These are phyloP conservation scores for Helleia helle DNA, from an alignment of 2,888 invertebrate genomes.

Conservation along the genomic window DNA sequence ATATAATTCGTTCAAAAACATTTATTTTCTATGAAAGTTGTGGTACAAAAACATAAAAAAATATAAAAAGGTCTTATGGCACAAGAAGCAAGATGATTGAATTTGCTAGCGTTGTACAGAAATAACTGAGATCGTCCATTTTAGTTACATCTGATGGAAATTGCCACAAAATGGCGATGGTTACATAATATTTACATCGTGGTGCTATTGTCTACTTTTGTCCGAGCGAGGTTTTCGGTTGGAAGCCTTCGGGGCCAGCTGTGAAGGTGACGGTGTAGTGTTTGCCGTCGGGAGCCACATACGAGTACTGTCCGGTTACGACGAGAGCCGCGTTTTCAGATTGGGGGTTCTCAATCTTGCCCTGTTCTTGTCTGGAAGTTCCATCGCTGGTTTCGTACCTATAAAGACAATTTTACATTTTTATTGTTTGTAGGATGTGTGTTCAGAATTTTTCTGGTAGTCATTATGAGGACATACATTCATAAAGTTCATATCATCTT, in stretches of 20 bases:
- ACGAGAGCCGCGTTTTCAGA: slow-evolving; percentile 77
- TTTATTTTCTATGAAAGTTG: slow-evolving; percentile 24
- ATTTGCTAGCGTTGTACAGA: slow-evolving; percentile 19
- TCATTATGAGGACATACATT: too few relatives aligned
- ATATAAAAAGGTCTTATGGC: slow-evolving; percentile 50
- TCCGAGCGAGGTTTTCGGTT: slow-evolving; percentile 67
- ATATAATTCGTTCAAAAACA: too few relatives aligned
- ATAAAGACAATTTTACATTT: slow-evolving; percentile 17
- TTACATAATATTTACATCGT: slow-evolving; percentile 15
- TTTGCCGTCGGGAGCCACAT: slow-evolving; percentile 78
- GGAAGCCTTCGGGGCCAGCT: slow-evolving; percentile 77
- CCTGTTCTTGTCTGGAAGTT: slow-evolving; percentile 77
- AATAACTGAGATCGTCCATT: slow-evolving; percentile 38
- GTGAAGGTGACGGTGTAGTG: slow-evolving; percentile 77
- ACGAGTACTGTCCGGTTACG: slow-evolving; percentile 76
- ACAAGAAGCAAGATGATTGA: slow-evolving; percentile 38
- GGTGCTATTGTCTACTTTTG: slow-evolving; percentile 32
- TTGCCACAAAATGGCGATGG: background rate
- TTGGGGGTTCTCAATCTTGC: slow-evolving; percentile 76
- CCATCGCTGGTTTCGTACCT: slow-evolving; percentile 81
- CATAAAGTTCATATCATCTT: too few relatives aligned
- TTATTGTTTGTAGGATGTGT: too few relatives aligned
- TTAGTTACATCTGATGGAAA: slow-evolving; percentile 1
- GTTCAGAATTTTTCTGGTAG: too few relatives aligned
- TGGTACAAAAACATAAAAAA: slow-evolving; percentile 39